Conservation (phyloP, 2,797 vertebrate genomes). For the Acanthurus leucopareius region DNA sequence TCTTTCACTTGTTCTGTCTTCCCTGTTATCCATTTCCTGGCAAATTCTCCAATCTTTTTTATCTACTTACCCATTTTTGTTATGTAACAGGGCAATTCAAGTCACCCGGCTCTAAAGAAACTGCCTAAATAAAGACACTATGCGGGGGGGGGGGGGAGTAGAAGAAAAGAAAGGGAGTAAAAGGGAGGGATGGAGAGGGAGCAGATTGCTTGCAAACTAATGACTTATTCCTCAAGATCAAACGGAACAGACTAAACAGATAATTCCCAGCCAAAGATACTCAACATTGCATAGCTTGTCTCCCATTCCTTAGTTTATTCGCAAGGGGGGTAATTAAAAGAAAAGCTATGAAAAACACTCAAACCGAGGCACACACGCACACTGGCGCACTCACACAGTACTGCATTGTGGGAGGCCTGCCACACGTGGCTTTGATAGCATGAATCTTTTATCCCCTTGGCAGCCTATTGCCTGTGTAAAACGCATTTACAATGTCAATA, state of each 20-base stretch:
- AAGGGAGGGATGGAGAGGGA: constrained; percentile 54
- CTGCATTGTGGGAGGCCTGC: constrained; percentile 71
- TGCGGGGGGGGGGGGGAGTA: constrained; percentile 50
- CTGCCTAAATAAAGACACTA: constrained; percentile 72
- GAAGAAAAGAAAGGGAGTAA: constrained; percentile 38
- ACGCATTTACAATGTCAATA: constrained; percentile 86
- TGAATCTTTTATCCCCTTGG: constrained; percentile 79
- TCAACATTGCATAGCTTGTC: constrained; percentile 64
- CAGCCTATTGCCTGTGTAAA: constrained; percentile 78
- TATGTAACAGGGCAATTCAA: constrained; percentile 71
- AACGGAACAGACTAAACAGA: constrained; percentile 72
- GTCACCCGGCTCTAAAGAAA: constrained; percentile 62
- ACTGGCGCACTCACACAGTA: constrained; percentile 41
- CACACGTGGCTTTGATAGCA: constrained; percentile 75
- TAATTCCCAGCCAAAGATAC: constrained; percentile 73
- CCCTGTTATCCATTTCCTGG: constrained; percentile 42
- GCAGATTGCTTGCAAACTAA: constrained; percentile 73
- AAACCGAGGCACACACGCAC: constrained; percentile 51
- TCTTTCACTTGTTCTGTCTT: constrained; percentile 20
- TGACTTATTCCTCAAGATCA: constrained; percentile 77
- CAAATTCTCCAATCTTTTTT: constrained; percentile 2
- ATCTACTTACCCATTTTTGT: constrained; percentile 43
- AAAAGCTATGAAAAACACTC: constrained; percentile 68
- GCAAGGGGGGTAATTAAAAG: constrained; percentile 82
- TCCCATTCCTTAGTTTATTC: constrained; percentile 69